These are phyloP conservation scores for Morus bassanus DNA, from an alignment of 2,797 vertebrate species.

Conservation along the genomic window DNA sequence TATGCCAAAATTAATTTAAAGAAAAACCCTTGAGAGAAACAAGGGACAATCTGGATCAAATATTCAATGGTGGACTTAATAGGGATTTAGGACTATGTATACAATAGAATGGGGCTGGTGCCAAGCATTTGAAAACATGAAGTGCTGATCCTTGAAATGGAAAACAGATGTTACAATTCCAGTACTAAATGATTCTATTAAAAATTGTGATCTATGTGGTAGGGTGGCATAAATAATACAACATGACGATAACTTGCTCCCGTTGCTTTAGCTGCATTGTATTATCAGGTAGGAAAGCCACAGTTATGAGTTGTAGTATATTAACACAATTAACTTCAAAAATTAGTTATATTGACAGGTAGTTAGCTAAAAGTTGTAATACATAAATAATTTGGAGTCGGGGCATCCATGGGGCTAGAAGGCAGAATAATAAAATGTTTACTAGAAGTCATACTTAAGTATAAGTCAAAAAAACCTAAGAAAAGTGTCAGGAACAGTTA, in stretches of 20 bases:
- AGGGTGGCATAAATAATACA: background rate
- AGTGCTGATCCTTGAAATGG: conserved; percentile 37
- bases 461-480: background rate
- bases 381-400: background rate
- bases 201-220: background rate
- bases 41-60: conserved; percentile 54
- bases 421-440: background rate
- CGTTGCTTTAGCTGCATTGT: background rate
- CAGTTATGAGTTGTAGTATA: background rate
- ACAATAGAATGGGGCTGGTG: conserved; percentile 14
- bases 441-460: background rate
- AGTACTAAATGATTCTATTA: background rate
- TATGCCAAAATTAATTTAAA: conserved; percentile 55
- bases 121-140: conserved; percentile 28
- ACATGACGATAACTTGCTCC: background rate
- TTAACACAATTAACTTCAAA: background rate
- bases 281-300: background rate
- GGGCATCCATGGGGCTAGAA: background rate
- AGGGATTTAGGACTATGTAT: conserved; percentile 32
- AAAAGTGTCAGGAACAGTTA: background rate
- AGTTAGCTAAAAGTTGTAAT: background rate
- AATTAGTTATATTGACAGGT: background rate
- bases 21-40: conserved; percentile 53
- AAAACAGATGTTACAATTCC: conserved; percentile 56
- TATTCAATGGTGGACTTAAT: conserved; percentile 55